Conservation (phyloP, 92 coral and sea anemone species). For the Phenganax stokvisi region DNA sequence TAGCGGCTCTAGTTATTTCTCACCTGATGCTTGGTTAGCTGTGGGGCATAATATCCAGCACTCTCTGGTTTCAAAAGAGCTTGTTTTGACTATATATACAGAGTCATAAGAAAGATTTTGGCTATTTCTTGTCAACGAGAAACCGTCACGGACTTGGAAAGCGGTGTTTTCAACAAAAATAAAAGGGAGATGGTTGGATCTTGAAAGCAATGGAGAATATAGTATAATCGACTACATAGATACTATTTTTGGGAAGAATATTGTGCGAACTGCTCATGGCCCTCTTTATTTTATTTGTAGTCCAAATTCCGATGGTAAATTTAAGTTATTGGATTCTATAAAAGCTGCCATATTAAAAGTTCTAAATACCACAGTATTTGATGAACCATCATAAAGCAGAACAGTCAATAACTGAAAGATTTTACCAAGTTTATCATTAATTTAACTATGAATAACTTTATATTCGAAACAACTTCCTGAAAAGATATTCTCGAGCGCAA, state of each 20-base stretch:
- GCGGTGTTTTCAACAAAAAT: conserved; percentile 35
- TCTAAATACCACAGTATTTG: neutral
- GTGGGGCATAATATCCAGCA: conserved; percentile 53
- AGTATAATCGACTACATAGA: conserved; percentile 8
- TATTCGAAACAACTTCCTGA: too few species aligned
- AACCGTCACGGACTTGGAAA: conserved; percentile 35
- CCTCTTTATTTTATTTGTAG: conserved; percentile 29
- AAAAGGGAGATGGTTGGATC: conserved; percentile 51
- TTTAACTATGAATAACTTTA: too few species aligned
- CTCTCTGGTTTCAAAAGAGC: conserved; percentile 25
- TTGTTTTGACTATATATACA: conserved; percentile 45
- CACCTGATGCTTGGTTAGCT: conserved; percentile 48
- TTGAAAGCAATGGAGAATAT: conserved; percentile 36
- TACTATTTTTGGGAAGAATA: conserved; percentile 22
- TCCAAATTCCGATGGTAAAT: neutral
- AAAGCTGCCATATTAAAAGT: neutral
- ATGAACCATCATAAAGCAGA: too few species aligned
- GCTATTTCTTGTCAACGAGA: conserved; percentile 40
- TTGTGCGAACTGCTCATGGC: conserved; percentile 50
- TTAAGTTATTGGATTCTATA: conserved; percentile 14
- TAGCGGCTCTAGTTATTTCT: conserved; percentile 26
- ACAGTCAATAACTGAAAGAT: too few species aligned
- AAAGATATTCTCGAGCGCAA: too few species aligned
- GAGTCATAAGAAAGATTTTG: conserved; percentile 45
- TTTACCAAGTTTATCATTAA: too few species aligned